Conservation (phyloP, 2,888 invertebrate species). For the Acanthosepion esculentum region DNA sequence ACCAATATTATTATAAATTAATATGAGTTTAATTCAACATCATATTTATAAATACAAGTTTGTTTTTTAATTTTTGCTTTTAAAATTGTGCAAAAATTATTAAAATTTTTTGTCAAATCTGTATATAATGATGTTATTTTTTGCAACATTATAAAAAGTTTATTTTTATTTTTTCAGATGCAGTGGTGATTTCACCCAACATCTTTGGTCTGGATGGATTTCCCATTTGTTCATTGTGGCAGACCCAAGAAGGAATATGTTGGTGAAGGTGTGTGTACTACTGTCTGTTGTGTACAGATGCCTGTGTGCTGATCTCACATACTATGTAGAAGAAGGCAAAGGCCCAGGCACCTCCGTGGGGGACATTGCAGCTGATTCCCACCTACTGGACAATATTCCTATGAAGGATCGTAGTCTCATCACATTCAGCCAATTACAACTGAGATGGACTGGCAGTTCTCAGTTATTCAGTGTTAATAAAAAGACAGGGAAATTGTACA, state of each 20-base stretch:
- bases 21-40: too few species aligned
- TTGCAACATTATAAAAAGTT: too few species aligned
- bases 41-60: too few species aligned
- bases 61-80: too few species aligned
- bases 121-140: too few species aligned
- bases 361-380: neutral
- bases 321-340: constrained; percentile 33
- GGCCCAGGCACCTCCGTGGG: neutral
- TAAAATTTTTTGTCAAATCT: too few species aligned
- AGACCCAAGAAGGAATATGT: constrained; percentile 33
- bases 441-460: neutral
- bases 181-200: constrained; percentile 22
- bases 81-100: too few species aligned
- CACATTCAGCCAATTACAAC: neutral
- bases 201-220: constrained; percentile 33
- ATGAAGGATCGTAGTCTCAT: neutral
- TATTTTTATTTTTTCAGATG: neutral
- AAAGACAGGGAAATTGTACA: constrained; percentile 17
- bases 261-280: neutral
- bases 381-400: neutral
- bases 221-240: constrained; percentile 17
- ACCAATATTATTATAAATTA: too few species aligned
- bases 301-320: neutral
- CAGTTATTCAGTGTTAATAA: constrained; percentile 33
- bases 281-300: constrained; percentile 10